Conservation (phyloP, 2,113 vertebrate species). For the Varanus salvator region DNA sequence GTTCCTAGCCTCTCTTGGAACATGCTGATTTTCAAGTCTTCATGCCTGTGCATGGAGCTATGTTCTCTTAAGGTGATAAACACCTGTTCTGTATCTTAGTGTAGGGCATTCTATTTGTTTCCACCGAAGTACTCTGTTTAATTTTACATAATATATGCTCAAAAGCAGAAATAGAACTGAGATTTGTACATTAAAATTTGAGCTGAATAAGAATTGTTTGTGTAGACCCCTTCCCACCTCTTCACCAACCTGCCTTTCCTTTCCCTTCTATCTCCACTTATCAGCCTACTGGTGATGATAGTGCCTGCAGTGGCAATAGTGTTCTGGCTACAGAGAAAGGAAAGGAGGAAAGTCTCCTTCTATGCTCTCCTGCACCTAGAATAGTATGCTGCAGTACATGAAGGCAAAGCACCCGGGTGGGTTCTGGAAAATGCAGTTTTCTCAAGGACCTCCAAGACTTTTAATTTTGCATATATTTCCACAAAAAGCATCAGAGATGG, state of each 20-base stretch:
- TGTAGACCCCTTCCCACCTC: background rate
- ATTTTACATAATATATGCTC: no score
- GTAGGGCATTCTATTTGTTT: background rate
- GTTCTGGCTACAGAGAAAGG: background rate
- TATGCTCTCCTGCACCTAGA: background rate
- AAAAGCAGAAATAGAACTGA: background rate
- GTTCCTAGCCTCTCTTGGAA: background rate
- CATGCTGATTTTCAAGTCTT: constrained; percentile 14
- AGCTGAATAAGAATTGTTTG: background rate
- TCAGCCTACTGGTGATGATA: background rate
- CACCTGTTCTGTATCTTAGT: background rate
- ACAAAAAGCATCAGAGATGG: background rate
- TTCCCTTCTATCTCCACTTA: background rate
- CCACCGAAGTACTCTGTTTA: no score
- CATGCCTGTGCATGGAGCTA: background rate
- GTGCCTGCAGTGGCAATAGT: background rate
- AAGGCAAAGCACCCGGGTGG: background rate
- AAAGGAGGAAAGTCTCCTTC: background rate
- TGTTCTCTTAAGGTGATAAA: background rate
- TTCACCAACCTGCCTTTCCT: background rate
- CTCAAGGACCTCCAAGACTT: background rate
- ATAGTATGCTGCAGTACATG: background rate
- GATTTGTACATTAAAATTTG: background rate
- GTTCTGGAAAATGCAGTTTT: background rate
- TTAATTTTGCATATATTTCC: background rate